Conservation (phyloP, 2,797 vertebrate genomes). For the Borostomias antarcticus region DNA sequence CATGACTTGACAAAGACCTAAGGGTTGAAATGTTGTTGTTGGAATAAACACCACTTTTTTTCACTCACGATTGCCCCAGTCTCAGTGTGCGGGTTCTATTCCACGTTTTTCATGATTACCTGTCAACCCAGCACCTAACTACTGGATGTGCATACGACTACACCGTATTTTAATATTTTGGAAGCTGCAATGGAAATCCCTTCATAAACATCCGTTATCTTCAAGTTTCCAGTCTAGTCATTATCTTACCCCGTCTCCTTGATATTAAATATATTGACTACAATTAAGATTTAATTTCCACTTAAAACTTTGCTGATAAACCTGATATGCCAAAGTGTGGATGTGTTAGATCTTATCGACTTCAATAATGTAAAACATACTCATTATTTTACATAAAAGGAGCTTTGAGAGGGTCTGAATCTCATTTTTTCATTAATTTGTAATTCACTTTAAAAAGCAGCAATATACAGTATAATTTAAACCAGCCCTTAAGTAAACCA, state of each 20-base stretch:
- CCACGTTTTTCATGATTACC: too few relatives aligned
- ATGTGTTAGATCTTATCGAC: background rate
- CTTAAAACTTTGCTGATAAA: slow-evolving; percentile 6
- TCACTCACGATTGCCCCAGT: too few relatives aligned
- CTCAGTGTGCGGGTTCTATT: too few relatives aligned
- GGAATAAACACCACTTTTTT: too few relatives aligned
- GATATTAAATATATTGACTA: slow-evolving; percentile 5
- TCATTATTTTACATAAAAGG: slow-evolving; percentile 58
- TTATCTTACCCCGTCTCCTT: background rate
- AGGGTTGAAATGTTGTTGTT: too few relatives aligned
- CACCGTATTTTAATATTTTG: too few relatives aligned
- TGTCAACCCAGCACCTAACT: too few relatives aligned
- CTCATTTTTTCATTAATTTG: slow-evolving; percentile 8
- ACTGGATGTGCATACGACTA: too few relatives aligned
- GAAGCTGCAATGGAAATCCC: background rate
- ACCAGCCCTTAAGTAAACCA: background rate
- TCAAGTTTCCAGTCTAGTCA: background rate
- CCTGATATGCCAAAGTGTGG: background rate
- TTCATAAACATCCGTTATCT: background rate
- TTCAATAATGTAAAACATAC: slow-evolving; percentile 1
- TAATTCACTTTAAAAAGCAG: background rate
- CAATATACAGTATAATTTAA: background rate
- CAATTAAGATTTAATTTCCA: slow-evolving; percentile 11
- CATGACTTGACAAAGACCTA: too few relatives aligned
- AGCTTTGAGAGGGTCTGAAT: slow-evolving; percentile 46